phyloP scores from a whole-genome alignment of 92 coral and sea anemone genomes.

The Epizoanthus ramosus region DNA sequence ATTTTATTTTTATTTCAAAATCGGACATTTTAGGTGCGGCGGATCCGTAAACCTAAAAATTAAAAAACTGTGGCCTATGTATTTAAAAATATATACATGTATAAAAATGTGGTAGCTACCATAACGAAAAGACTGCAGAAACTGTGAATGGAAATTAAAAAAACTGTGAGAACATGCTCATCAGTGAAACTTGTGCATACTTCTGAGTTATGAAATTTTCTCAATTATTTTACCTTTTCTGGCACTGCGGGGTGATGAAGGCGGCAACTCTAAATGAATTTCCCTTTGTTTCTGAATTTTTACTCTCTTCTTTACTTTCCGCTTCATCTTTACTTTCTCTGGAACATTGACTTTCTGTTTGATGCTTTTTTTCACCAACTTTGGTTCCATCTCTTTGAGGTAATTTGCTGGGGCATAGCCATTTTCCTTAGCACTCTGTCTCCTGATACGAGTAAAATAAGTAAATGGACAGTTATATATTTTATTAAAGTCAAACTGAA shows the following conservation, averaged over 20 bases:
- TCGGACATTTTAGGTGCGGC: too few relatives aligned
- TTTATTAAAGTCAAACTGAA: not conserved
- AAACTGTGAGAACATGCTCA: not conserved
- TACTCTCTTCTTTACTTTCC: conserved; percentile 87
- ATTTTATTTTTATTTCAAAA: not conserved
- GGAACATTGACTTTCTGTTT: conserved; percentile 88
- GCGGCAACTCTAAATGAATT: conserved; percentile 41
- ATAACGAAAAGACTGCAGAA: not conserved
- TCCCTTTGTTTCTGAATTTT: conserved; percentile 75
- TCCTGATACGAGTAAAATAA: conserved; percentile 44
- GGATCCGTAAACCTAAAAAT: too few relatives aligned
- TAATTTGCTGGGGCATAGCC: conserved; percentile 98
- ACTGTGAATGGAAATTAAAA: too few relatives aligned
- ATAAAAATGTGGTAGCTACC: not conserved
- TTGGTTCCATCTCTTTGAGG: conserved; percentile 88
- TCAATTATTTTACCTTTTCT: conserved; percentile 34
- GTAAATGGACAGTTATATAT: not conserved
- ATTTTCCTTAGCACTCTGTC: conserved; percentile 79
- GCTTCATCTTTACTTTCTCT: conserved; percentile 75
- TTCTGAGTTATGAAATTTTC: too few relatives aligned
- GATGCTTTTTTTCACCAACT: conserved; percentile 75
- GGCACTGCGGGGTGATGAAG: conserved; percentile 47
- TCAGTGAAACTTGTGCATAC: too few relatives aligned
- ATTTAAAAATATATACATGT: not conserved
- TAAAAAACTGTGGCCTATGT: too few relatives aligned